Conservation (phyloP, 2,113 vertebrate species). For the Butorides virescens region DNA sequence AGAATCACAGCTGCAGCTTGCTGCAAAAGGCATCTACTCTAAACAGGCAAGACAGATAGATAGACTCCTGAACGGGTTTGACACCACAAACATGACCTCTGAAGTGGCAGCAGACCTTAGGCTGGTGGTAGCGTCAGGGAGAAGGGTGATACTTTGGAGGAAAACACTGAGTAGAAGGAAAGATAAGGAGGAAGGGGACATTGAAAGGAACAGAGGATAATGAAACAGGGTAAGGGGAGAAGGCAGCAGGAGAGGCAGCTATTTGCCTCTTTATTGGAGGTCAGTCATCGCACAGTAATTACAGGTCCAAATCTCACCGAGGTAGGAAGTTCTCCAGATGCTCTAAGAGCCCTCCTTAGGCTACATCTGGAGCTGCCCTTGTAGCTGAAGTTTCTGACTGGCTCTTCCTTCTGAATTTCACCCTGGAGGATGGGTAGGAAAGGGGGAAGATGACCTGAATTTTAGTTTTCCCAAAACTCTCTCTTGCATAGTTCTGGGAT, state of each 20-base stretch:
- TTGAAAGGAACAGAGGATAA: not conserved
- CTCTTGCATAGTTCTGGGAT: not conserved
- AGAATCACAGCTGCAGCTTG: not conserved
- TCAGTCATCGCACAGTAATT: not conserved
- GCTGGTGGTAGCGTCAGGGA: not conserved
- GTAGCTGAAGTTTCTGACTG: not conserved
- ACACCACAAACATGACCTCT: not conserved
- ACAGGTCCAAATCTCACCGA: not conserved
- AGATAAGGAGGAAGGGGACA: not conserved
- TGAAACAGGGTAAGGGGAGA: not conserved
- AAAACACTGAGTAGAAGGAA: not conserved
- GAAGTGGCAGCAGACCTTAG: not conserved
- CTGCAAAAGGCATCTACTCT: not conserved
- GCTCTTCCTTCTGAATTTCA: not conserved
- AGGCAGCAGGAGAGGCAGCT: not conserved
- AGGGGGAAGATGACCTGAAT: not conserved
- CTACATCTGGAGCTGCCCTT: not conserved
- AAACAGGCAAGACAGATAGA: not conserved
- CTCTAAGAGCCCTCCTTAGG: not conserved
- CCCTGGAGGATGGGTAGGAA: not conserved
- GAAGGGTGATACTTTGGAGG: accelerated
- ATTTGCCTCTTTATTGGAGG: not conserved
- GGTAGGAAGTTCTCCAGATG: not conserved
- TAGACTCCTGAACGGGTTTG: not conserved
- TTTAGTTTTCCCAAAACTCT: not conserved